Conservation (phyloP, 2,888 invertebrate genomes). For the Conops quadrifasciatus region DNA sequence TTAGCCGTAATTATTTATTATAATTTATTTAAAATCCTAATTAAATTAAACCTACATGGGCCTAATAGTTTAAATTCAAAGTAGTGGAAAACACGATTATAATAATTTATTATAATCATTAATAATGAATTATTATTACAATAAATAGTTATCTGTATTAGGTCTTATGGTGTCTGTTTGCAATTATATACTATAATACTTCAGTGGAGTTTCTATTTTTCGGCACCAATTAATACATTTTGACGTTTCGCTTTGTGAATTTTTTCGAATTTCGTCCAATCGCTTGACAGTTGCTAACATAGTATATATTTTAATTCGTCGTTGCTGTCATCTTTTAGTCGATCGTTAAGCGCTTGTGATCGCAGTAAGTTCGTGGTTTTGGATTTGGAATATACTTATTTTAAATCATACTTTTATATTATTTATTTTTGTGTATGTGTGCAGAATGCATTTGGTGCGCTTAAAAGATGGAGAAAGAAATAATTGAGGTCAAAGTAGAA, state of each 20-base stretch:
- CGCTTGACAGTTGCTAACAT: no score
- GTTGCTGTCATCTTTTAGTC: constrained; percentile 14
- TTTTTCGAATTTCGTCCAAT: background rate
- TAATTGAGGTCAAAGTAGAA: constrained; percentile 8
- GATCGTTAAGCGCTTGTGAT: background rate
- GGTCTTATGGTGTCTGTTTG: background rate
- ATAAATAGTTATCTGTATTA: no score
- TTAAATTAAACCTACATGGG: no score
- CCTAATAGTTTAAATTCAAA: no score
- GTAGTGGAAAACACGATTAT: no score
- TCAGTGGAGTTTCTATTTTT: no score
- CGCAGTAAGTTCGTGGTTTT: background rate
- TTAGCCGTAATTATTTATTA: no score
- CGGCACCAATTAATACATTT: background rate
- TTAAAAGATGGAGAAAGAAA: background rate
- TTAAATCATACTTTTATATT: background rate
- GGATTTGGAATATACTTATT: background rate
- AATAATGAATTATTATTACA: no score
- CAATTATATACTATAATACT: background rate
- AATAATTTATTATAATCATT: no score
- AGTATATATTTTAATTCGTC: no score
- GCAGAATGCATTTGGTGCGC: background rate
- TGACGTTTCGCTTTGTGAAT: background rate
- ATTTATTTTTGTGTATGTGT: background rate
- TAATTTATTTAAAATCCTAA: no score